phyloP scores from a whole-genome alignment of 2,113 vertebrate genomes.

The Clarias magur region DNA sequence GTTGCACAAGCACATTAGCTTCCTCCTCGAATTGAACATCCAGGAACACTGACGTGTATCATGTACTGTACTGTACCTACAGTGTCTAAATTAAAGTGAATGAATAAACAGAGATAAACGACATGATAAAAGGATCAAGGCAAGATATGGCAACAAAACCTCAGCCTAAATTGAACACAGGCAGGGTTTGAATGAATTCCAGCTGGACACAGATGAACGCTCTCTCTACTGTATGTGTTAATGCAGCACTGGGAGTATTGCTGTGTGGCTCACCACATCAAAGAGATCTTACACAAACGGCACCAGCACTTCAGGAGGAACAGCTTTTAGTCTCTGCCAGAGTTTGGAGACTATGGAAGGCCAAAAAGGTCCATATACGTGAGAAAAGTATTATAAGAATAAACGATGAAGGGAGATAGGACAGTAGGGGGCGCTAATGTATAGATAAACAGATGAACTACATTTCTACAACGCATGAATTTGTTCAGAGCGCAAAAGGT shows the following conservation, averaged over 20 bases:
- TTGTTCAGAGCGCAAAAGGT: background rate
- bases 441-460: too few species aligned
- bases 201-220: background rate
- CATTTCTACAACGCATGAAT: background rate
- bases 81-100: background rate
- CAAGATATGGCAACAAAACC: constrained; percentile 22
- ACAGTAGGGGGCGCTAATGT: too few species aligned
- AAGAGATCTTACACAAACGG: constrained; percentile 21
- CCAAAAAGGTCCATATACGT: background rate
- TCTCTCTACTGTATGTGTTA: background rate
- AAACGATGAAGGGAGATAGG: background rate
- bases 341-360: background rate
- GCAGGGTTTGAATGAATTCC: background rate
- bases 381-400: background rate
- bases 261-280: constrained; percentile 24
- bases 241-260: constrained; percentile 45
- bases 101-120: background rate
- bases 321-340: background rate
- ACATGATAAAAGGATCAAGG: background rate
- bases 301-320: constrained; percentile 5
- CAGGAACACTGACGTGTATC: background rate
- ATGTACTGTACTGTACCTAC: background rate
- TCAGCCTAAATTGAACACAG: background rate
- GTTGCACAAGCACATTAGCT: background rate
- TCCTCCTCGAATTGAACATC: constrained; percentile 7